phyloP scores from a whole-genome alignment of 2,113 vertebrate species.

The Amphiprion ocellaris region DNA sequence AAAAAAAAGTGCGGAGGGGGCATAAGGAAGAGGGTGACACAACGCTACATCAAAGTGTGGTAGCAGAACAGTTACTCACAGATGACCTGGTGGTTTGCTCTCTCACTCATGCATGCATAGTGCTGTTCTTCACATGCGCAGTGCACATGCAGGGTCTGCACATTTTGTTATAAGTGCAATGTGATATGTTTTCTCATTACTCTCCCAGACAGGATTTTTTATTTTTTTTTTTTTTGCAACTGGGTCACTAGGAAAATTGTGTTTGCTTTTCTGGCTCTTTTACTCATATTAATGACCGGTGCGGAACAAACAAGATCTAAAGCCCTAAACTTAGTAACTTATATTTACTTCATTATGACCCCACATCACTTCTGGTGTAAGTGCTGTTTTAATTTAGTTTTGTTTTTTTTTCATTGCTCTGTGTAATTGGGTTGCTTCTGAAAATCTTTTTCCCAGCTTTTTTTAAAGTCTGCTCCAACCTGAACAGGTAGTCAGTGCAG shows the following conservation, averaged over 20 bases:
- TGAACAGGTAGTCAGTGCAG: no score
- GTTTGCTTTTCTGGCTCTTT: constrained; percentile 7
- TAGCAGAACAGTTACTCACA: constrained; percentile 32
- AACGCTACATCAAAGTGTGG: constrained; percentile 71
- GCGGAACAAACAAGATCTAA: constrained; percentile 18
- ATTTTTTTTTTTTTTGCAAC: constrained; percentile 14
- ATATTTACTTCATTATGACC: constrained; percentile 1
- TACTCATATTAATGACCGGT: constrained; percentile 34
- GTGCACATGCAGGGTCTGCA: constrained; percentile 22
- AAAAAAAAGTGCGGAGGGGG: not conserved
- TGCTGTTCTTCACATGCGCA: not conserved
- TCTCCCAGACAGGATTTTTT: constrained; percentile 8
- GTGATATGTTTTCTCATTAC: constrained; percentile 50
- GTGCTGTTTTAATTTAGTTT: not conserved
- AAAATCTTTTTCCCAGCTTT: no score
- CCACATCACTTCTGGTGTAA: not conserved
- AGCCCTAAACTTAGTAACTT: constrained; percentile 7
- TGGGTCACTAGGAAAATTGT: constrained; percentile 34
- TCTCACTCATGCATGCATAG: constrained; percentile 18
- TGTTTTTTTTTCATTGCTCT: not conserved
- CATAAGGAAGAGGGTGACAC: constrained; percentile 43
- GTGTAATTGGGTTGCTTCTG: no score
- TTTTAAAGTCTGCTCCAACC: no score
- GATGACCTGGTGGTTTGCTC: constrained; percentile 37
- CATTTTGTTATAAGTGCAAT: constrained; percentile 31